A percentile compares a stretch with the other conserved stretches of the same genome.
phyloP scores from a whole-genome alignment of 1,140 invertebrate species.

The Temnothorax nylanderi region DNA sequence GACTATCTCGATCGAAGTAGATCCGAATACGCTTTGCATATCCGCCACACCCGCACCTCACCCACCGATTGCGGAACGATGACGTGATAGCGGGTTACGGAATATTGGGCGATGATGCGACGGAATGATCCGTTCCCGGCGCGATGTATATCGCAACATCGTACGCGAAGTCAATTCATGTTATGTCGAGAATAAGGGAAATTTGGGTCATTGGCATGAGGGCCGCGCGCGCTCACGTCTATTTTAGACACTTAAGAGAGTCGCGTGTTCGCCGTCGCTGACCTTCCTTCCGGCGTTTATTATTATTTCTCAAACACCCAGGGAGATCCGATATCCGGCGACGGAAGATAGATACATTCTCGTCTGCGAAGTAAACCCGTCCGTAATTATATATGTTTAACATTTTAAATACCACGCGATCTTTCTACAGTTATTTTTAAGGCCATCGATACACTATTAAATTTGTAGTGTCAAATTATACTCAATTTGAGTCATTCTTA shows the following conservation, averaged over 20 bases:
- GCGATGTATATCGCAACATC: conserved; percentile 17
- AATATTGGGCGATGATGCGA: conserved; percentile 35
- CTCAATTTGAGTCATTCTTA: too few species aligned
- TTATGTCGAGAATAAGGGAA: conserved; percentile 59
- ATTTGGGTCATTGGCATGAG: conserved; percentile 77
- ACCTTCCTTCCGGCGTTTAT: conserved; percentile 73
- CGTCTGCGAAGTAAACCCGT: not conserved
- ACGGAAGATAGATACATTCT: not conserved
- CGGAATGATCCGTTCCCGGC: not conserved
- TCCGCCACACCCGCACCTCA: conserved; percentile 14
- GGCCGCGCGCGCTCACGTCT: conserved; percentile 41
- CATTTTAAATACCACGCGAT: not conserved
- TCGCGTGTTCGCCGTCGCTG: conserved; percentile 58
- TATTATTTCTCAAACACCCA: conserved; percentile 49
- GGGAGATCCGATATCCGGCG: conserved; percentile 30
- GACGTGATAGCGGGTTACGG: conserved; percentile 1
- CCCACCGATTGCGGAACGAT: not conserved
- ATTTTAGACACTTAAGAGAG: conserved; percentile 68
- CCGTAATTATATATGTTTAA: not conserved
- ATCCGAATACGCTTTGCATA: conserved; percentile 2
- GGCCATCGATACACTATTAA: too few species aligned
- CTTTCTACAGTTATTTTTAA: not conserved
- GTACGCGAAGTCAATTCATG: conserved; percentile 45
- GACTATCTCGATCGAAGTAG: not conserved
- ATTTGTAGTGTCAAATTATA: too few species aligned